A percentile compares a stretch with the other conserved stretches of the same genome.
These are phyloP conservation scores for Reticulitermes speratus DNA, from an alignment of 1,140 invertebrate genomes.

Conservation along the genomic window DNA sequence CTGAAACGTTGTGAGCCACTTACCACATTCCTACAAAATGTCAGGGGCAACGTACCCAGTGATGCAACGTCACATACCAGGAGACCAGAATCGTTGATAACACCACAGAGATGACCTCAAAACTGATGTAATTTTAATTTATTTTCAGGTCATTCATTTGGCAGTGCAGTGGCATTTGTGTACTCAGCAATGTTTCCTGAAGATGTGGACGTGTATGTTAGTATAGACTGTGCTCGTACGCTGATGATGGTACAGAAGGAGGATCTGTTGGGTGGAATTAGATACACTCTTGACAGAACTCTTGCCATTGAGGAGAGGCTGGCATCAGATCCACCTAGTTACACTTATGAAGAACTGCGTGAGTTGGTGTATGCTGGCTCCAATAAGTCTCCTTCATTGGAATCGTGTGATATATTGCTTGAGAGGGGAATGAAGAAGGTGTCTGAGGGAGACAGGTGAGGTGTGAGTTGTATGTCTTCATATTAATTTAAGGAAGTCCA, in stretches of 20 bases:
- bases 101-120: too few species aligned
- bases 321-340: conserved; percentile 57
- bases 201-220: conserved; percentile 69
- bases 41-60: too few species aligned
- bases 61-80: too few species aligned
- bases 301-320: conserved; percentile 49
- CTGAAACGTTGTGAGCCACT: too few species aligned
- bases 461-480: too few species aligned
- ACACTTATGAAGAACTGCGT: conserved; percentile 58
- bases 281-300: conserved; percentile 39
- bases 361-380: conserved; percentile 53
- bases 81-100: too few species aligned
- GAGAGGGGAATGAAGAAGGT: conserved; percentile 53
- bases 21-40: too few species aligned
- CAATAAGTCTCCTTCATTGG: conserved; percentile 52
- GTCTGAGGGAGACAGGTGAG: too few species aligned
- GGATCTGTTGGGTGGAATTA: conserved; percentile 45
- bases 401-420: conserved; percentile 56
- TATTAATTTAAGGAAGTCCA: too few species aligned
- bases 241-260: background rate
- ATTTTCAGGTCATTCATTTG: conserved; percentile 69
- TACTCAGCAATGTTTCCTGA: conserved; percentile 75
- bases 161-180: conserved; percentile 75
- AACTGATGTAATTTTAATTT: background rate
- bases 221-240: conserved; percentile 69